Evolutionary conservation across 2,888 invertebrate genomes (phyloP).

Genomic region (Epinotia demarniana): DNA sequence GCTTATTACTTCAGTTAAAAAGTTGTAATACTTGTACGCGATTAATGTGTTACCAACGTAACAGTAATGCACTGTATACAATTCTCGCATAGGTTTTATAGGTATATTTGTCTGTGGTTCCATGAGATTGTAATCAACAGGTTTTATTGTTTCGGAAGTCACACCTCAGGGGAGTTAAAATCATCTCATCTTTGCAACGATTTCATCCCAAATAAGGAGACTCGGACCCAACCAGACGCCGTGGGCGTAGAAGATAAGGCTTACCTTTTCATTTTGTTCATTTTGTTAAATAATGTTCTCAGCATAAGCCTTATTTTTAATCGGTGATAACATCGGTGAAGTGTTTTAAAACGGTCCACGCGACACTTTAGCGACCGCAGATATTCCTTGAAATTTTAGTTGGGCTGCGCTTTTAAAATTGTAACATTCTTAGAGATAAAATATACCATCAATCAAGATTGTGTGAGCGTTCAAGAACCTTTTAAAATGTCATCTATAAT

Average conservation of each 20-base stretch:
- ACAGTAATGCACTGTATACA: too few species aligned
- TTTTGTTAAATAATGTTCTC: slow-evolving; percentile 36
- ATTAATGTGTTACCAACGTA: too few species aligned
- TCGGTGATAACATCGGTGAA: slow-evolving; percentile 36
- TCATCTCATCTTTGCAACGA: slow-evolving; percentile 33
- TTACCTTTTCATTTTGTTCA: slow-evolving; percentile 39
- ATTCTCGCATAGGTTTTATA: too few species aligned
- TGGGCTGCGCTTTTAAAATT: slow-evolving; percentile 22
- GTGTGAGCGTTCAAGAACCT: slow-evolving; percentile 26
- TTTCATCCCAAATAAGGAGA: slow-evolving; percentile 44
- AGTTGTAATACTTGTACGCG: neutral
- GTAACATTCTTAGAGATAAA: slow-evolving; percentile 29
- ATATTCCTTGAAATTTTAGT: slow-evolving; percentile 7
- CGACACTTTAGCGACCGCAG: slow-evolving; percentile 11
- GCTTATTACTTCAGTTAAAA: neutral
- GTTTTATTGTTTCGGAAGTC: slow-evolving; percentile 12
- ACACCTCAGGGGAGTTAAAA: slow-evolving; percentile 15
- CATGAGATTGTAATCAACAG: neutral
- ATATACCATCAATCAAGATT: slow-evolving; percentile 32
- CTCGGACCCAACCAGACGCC: slow-evolving; percentile 49
- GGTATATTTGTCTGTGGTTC: neutral
- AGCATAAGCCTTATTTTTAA: slow-evolving; percentile 22
- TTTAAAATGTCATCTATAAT: slow-evolving; percentile 31
- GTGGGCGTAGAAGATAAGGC: slow-evolving; percentile 57
- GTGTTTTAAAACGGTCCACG: slow-evolving; percentile 30